A percentile compares a stretch with the other conserved stretches of the same genome.
Conservation (phyloP, 2,113 vertebrate genomes). For the Acanthisitta chloris region DNA sequence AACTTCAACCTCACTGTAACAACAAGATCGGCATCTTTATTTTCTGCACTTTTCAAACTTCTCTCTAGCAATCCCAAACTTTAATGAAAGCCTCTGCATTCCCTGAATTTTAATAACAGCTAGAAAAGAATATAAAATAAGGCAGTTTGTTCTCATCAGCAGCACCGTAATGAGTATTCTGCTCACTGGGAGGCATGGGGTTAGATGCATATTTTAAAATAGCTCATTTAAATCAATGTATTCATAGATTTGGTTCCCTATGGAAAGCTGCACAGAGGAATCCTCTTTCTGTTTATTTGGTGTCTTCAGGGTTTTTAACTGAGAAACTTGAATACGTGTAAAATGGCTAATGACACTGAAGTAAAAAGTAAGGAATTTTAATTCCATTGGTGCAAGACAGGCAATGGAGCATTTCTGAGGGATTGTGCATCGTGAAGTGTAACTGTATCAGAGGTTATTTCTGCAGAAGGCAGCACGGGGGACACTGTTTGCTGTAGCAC, state of each 20-base stretch:
- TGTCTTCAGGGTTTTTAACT: background rate
- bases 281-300: background rate
- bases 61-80: background rate
- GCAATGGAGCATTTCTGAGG: background rate
- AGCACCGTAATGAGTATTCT: background rate
- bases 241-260: background rate
- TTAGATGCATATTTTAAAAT: background rate
- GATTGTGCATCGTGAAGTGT: background rate
- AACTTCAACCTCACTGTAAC: background rate
- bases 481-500: background rate
- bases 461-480: background rate
- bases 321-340: background rate
- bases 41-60: background rate
- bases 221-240: background rate
- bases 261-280: background rate
- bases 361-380: background rate
- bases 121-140: background rate
- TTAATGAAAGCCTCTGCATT: background rate
- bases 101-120: background rate
- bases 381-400: background rate
- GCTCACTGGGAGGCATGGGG: background rate
- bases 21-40: background rate
- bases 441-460: background rate
- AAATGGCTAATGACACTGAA: background rate
- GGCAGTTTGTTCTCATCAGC: background rate